phyloP scores from a whole-genome alignment of 2,113 vertebrate genomes.

The Herpailurus yagouaroundi region DNA sequence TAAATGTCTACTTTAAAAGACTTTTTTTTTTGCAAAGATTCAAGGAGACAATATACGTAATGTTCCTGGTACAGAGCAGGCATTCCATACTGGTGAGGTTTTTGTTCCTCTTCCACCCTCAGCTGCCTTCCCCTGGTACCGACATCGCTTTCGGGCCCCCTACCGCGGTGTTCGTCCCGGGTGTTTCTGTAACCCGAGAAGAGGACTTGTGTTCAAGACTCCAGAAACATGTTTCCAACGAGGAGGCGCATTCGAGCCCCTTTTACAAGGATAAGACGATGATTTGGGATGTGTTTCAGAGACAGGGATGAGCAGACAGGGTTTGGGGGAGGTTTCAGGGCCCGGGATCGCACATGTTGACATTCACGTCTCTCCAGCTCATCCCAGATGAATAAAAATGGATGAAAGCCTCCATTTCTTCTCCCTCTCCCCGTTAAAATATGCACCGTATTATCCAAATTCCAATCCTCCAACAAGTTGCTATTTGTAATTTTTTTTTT shows the following conservation, averaged over 20 bases:
- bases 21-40: neutral
- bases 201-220: neutral
- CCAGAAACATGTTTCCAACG: neutral
- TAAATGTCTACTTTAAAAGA: neutral
- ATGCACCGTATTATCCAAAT: neutral
- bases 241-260: neutral
- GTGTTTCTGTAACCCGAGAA: neutral
- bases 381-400: neutral
- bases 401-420: neutral
- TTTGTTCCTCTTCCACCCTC: neutral
- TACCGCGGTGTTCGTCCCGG: neutral
- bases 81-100: neutral
- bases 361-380: neutral
- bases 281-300: neutral
- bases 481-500: neutral
- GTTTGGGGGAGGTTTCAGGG: neutral
- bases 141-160: neutral
- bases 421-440: neutral
- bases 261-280: neutral
- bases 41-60: neutral
- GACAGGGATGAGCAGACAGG: neutral
- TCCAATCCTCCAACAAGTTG: neutral
- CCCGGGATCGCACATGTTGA: neutral
- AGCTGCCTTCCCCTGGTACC: neutral
- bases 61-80: neutral